These are phyloP conservation scores for Epinephelus malabaricus DNA, from an alignment of 2,797 vertebrate genomes.

Conservation along the genomic window DNA sequence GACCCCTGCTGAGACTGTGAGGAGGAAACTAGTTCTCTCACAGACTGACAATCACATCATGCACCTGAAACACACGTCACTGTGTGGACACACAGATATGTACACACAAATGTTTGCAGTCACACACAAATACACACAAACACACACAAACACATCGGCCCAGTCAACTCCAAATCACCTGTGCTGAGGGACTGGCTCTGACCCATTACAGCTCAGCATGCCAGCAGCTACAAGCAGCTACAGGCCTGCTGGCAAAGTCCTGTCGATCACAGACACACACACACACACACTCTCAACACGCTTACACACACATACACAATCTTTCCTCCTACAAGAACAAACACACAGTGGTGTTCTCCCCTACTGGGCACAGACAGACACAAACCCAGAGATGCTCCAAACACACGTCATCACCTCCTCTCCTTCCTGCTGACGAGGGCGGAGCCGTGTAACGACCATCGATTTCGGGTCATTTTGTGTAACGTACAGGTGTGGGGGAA, in stretches of 20 bases:
- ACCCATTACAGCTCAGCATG: slow-evolving; percentile 2
- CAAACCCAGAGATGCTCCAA: background rate
- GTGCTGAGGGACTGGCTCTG: slow-evolving; percentile 2
- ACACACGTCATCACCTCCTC: background rate
- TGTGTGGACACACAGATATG: background rate
- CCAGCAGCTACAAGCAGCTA: slow-evolving; percentile 3
- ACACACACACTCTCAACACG: background rate
- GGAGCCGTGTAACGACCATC: too few relatives aligned
- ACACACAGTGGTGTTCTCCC: background rate
- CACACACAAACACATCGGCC: background rate
- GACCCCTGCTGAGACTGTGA: background rate
- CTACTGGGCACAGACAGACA: background rate
- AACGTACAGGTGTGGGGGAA: too few relatives aligned
- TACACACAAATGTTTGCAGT: background rate
- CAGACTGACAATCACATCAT: background rate
- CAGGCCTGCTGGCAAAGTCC: slow-evolving; percentile 7
- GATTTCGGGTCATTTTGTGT: too few relatives aligned
- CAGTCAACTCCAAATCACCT: background rate
- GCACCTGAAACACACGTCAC: background rate
- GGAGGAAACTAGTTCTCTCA: background rate
- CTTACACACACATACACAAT: background rate
- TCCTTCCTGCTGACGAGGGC: background rate
- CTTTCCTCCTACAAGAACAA: background rate
- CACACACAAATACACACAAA: background rate
- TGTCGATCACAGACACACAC: background rate